Evolutionary conservation across 2,113 vertebrate genomes (phyloP), one percentile per base, ranked within the genome.

Genomic region (Campylorhamphus procurvoides): DNA sequence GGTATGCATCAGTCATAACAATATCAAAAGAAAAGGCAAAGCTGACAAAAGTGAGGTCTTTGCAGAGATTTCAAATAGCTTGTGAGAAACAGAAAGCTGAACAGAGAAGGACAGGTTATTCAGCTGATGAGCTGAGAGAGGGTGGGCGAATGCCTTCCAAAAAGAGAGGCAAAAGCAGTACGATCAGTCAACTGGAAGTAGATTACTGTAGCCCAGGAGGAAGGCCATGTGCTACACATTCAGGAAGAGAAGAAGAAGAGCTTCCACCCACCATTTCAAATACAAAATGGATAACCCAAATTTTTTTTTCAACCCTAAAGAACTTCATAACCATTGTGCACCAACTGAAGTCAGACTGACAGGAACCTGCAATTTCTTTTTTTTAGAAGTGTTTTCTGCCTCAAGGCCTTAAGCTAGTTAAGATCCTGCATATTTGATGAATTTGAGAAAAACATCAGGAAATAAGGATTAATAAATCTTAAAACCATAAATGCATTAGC

Each of bases 381-480:
- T 79, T 80, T n/a, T 72, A 74, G 20, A 47, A 56, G 40, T 15
- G 56, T 89, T 83, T 80, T 86, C 62, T 47, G 22, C 75, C 28
- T 84, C 39, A 44, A 84, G 29, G 52, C 27, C 89, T 87, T 78
- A 89, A 72, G 67, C 47, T 89, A 90, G 50, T 76, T 83, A 83
- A 82, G 29, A 78, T 44, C 28, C 22, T 92, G 67, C 18, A 52
- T 52, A 88, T 64, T 77, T 79, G 42, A 86, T 47, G 14, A 78
- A 66, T 89, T 94, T 82, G 75, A 81, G 28, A 84, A 94, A 71
- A 89, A 47, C 7, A 6, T 42, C 56, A 87, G 72, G 59, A 94
- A 94, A 84, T 56, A 86, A 64, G 25, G 22, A 88, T 84, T 86
- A 88, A 84, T 68, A 93, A 92, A 95, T 89, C 55, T 50, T 60